Conservation (phyloP, 2,888 invertebrate genomes). For the Unio pictorum region DNA sequence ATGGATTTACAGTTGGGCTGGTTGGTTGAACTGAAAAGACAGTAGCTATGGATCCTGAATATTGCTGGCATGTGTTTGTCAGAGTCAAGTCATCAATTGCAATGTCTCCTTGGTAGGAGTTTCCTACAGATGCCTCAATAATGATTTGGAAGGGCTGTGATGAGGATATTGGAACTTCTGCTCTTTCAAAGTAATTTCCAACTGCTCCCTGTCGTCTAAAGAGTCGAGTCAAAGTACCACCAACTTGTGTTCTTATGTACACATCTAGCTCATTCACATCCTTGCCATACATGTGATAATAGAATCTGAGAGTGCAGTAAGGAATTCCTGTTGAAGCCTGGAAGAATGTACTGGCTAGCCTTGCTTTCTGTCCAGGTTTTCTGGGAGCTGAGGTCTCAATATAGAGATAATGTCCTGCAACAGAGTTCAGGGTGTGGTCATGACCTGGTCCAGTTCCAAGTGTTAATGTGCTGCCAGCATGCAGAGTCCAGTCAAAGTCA, state of each 20-base stretch:
- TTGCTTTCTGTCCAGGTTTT: constrained; percentile 51
- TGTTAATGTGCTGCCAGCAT: constrained; percentile 53
- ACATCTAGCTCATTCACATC: constrained; percentile 55
- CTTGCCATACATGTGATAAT: constrained; percentile 65
- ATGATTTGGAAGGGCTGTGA: constrained; percentile 56
- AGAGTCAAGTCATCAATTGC: constrained; percentile 67
- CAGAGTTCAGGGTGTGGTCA: constrained; percentile 63
- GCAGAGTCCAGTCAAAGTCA: constrained; percentile 66
- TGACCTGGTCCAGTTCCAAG: constrained; percentile 60
- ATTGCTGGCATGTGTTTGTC: constrained; percentile 51
- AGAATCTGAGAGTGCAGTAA: constrained; percentile 58
- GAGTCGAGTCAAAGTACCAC: constrained; percentile 45
- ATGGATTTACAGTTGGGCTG: constrained; percentile 46
- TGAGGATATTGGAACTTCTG: constrained; percentile 43
- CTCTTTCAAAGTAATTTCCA: constrained; percentile 56
- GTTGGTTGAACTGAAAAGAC: constrained; percentile 24
- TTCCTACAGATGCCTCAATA: constrained; percentile 58
- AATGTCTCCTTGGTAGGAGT: constrained; percentile 53
- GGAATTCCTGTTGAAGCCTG: constrained; percentile 23
- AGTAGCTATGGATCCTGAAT: constrained; percentile 42
- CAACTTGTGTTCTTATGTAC: constrained; percentile 52
- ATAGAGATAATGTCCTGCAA: constrained; percentile 58
- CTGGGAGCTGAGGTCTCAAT: constrained; percentile 57
- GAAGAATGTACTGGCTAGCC: constrained; percentile 63
- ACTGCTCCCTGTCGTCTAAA: constrained; percentile 37